phyloP scores from a whole-genome alignment of 2,113 vertebrate species.

The Phaetusa simplex region DNA sequence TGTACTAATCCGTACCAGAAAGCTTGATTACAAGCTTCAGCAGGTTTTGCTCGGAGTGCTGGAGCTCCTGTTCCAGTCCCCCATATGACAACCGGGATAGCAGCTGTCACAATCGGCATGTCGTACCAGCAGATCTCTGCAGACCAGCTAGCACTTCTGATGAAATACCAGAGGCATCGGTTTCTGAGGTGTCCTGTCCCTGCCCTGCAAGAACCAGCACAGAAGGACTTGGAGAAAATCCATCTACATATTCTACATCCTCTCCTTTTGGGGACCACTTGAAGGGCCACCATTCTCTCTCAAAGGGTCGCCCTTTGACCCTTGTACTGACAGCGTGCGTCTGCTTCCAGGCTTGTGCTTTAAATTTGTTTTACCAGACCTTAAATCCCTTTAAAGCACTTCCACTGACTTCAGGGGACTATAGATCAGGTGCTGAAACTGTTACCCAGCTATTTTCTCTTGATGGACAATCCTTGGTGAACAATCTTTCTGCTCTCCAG shows the following conservation, averaged over 20 bases:
- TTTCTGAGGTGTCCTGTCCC: not conserved
- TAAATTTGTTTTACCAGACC: not conserved
- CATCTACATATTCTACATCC: not conserved
- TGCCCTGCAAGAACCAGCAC: not conserved
- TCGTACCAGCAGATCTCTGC: not conserved
- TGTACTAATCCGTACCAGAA: not conserved
- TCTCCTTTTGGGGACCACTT: not conserved
- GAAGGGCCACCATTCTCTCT: not conserved
- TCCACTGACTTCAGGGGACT: not conserved
- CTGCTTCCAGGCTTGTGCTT: not conserved
- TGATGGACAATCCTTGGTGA: not conserved
- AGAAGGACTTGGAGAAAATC: not conserved
- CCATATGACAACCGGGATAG: not conserved
- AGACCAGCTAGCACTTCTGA: not conserved
- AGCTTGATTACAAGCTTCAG: conserved; percentile 20
- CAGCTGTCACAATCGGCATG: not conserved
- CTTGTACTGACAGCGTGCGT: fast-evolving
- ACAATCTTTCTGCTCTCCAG: not conserved
- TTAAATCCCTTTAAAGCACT: not conserved
- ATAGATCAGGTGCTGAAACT: not conserved
- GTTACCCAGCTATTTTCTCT: not conserved
- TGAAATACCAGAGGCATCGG: not conserved
- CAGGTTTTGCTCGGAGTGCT: not conserved
- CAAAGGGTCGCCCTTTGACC: not conserved
- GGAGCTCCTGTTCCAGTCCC: not conserved